A percentile compares a stretch with the other conserved stretches of the same genome.
These are phyloP conservation scores for Gymnorhina tibicen DNA, from an alignment of 2,113 vertebrate genomes.

Conservation along the genomic window DNA sequence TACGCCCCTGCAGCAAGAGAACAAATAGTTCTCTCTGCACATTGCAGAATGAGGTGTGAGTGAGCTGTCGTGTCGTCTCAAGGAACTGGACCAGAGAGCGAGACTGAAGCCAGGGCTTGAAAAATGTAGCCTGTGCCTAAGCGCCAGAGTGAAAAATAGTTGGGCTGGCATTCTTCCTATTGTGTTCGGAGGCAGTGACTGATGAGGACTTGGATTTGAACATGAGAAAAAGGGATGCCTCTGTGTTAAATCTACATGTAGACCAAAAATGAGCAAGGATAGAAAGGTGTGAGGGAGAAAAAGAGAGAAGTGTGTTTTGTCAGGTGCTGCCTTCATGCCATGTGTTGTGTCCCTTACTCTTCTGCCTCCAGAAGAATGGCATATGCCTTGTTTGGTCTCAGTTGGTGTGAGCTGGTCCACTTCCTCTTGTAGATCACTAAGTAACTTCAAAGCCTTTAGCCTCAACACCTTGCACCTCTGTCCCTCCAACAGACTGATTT, in stretches of 20 bases:
- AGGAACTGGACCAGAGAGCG: neutral
- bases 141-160: neutral
- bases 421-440: neutral
- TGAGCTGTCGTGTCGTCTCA: neutral
- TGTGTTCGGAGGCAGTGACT: neutral
- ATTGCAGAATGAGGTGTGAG: constrained; percentile 37
- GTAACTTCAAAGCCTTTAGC: neutral
- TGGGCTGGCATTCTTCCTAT: neutral
- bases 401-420: neutral
- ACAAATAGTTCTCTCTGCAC: constrained; percentile 16
- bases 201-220: neutral
- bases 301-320: neutral
- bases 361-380: neutral
- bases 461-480: neutral
- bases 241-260: neutral
- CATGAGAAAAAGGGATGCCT: neutral
- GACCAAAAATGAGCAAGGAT: neutral
- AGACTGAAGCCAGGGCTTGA: neutral
- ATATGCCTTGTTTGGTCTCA: neutral
- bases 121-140: neutral
- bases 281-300: neutral
- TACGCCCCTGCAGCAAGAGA: neutral
- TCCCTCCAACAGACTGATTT: neutral
- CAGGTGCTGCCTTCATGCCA: neutral
- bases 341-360: neutral